These are phyloP conservation scores for Drymonia ruficornis DNA, from an alignment of 2,888 invertebrate species.

Conservation along the genomic window DNA sequence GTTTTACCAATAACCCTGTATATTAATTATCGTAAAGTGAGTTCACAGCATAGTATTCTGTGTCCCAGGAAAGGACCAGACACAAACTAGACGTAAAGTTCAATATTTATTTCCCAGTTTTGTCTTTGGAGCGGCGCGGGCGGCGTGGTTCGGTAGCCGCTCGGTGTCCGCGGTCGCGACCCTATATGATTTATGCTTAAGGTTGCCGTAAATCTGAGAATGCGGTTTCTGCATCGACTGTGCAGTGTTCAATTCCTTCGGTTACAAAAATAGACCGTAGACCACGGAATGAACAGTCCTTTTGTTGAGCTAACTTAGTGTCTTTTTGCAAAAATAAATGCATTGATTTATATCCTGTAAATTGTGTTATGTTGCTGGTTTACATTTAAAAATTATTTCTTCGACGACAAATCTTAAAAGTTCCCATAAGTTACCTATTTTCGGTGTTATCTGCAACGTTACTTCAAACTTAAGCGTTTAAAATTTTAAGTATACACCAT, in stretches of 20 bases:
- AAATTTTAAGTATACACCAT: not conserved
- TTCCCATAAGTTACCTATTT: too few species aligned
- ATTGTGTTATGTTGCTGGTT: too few species aligned
- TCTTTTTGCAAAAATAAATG: not conserved
- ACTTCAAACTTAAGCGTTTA: not conserved
- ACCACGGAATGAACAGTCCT: not conserved
- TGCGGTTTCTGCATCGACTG: slow-evolving; percentile 45
- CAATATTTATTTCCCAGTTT: slow-evolving; percentile 10
- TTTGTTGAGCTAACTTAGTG: not conserved
- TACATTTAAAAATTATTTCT: too few species aligned
- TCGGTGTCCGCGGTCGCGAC: slow-evolving; percentile 27
- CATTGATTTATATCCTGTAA: too few species aligned
- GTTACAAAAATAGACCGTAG: slow-evolving; percentile 18
- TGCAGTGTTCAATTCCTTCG: slow-evolving; percentile 11
- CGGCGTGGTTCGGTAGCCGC: slow-evolving; percentile 43
- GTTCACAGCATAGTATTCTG: not conserved
- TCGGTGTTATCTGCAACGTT: too few species aligned
- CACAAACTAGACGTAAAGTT: not conserved
- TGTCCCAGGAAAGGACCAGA: not conserved
- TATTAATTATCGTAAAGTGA: not conserved
- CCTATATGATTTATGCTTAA: slow-evolving; percentile 56
- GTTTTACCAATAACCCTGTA: too few species aligned
- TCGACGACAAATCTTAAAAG: too few species aligned
- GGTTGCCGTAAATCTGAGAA: slow-evolving; percentile 55
- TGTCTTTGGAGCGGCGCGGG: slow-evolving; percentile 22